A percentile compares a stretch with the other conserved stretches of the same genome.
These are phyloP conservation scores for Euleptes europaea DNA, from an alignment of 2,113 vertebrate species.

Conservation along the genomic window DNA sequence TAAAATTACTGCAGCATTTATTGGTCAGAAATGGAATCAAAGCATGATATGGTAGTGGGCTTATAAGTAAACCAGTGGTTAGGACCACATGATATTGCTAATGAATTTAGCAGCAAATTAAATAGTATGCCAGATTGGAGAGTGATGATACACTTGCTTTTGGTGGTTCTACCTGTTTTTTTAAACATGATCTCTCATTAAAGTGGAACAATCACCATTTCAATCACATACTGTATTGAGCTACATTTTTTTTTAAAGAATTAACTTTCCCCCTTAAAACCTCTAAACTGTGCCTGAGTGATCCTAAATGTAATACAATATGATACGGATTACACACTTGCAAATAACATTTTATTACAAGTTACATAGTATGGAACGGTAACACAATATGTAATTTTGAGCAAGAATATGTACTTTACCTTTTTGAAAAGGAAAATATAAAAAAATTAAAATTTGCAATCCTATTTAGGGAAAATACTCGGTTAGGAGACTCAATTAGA, in stretches of 20 bases:
- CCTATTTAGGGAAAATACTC: constrained; percentile 65
- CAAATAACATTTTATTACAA: constrained; percentile 71
- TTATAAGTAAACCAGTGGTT: constrained; percentile 23
- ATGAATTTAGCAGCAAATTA: constrained; percentile 38
- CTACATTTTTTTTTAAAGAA: constrained; percentile 53
- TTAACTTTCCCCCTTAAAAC: neutral
- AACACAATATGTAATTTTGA: constrained; percentile 37
- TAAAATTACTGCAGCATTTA: constrained; percentile 62
- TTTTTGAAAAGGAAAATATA: constrained; percentile 67
- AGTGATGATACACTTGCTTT: neutral
- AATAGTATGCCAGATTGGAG: neutral
- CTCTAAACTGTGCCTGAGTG: constrained; percentile 58
- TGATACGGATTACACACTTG: constrained; percentile 67
- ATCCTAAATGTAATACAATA: constrained; percentile 59
- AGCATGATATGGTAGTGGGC: constrained; percentile 43
- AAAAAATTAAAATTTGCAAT: constrained; percentile 69
- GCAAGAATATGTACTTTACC: constrained; percentile 48
- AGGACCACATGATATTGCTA: constrained; percentile 17
- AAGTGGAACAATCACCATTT: constrained; percentile 22
- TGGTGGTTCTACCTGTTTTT: neutral
- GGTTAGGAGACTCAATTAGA: constrained; percentile 45
- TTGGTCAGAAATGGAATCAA: constrained; percentile 52
- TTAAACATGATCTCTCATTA: neutral
- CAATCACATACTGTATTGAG: constrained; percentile 15
- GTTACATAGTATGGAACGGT: constrained; percentile 48